These are phyloP conservation scores for Lagopus leucura DNA, from an alignment of 2,113 vertebrate genomes.

Conservation along the genomic window DNA sequence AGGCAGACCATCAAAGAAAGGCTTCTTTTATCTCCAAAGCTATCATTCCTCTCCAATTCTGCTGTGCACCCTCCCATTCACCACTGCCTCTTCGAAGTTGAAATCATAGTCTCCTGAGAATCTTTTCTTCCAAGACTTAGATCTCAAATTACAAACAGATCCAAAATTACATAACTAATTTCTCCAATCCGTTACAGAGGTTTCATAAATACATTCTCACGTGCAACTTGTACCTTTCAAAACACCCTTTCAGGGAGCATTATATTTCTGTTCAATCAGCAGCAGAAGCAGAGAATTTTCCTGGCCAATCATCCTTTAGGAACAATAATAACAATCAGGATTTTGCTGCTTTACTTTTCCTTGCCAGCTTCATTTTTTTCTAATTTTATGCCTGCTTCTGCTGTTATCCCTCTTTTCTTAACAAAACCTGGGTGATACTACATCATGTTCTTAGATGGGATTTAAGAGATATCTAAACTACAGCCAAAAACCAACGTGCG, in stretches of 20 bases:
- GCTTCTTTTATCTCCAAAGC: background rate
- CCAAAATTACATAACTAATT: background rate
- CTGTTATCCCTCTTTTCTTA: background rate
- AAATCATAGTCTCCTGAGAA: background rate
- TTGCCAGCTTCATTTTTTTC: background rate
- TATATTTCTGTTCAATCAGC: background rate
- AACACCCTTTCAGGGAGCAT: background rate
- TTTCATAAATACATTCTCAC: background rate
- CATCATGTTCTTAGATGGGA: background rate
- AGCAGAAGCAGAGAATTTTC: background rate
- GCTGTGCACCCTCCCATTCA: background rate
- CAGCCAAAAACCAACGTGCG: background rate
- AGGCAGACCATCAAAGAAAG: background rate
- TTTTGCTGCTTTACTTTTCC: background rate
- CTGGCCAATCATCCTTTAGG: background rate
- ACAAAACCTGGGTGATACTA: background rate
- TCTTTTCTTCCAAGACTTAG: background rate
- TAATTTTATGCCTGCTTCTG: background rate
- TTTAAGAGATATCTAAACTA: background rate
- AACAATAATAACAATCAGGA: fast-evolving
- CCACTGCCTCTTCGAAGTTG: background rate
- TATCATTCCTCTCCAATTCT: background rate
- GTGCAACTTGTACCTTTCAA: background rate
- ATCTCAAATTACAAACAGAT: background rate
- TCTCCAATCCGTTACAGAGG: background rate